Base-by-base conservation (phyloP, 2,888 invertebrate genomes). In the Melipona bicolor region DNA sequence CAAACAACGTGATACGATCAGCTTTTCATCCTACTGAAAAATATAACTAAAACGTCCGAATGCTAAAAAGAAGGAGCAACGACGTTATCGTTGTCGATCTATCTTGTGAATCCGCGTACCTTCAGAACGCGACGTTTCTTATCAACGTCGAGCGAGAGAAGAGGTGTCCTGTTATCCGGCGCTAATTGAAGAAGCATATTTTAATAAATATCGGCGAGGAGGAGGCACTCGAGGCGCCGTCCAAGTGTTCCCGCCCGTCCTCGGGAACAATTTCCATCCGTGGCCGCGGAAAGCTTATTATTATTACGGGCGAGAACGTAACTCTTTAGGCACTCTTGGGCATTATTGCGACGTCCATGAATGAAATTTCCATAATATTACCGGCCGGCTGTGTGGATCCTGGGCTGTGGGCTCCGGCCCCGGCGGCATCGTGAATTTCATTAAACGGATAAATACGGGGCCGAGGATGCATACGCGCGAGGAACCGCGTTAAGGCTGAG, bases 351-450 rank as follows among this genome's bases (percentile, higher is more conserved):
- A 81, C 62, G 70, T 52, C 75, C 77, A 81, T 81, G 83, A 91
- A 89, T 87, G 77, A 85, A 88, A 91, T 91, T 89, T 89, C 86
- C 89, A 91, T 90, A 86, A 85, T 82, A 87, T 85, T 83, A 78
- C 65, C 65, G 43, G 70, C 78, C 68, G 73, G 70, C 43, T 5
- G 36, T 79, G 81, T 86, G 85, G 87, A 90, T 90, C 88, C 74
- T 73, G 59, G 43, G 62, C 36, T 43, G 43, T 9, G 43, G 32
- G 75, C 32, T 43, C 43, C n/a, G 36, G 36, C 61, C 73, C 68
- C 62, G 43, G 9, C 71, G 83, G 78, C 75, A 70, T 77, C 77
- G 81, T 83, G 90, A 90, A 91, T 88, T 88, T 90, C 90, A 91
- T 91, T 91, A 90, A 83, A 78, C 87, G 84, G 84, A 90, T 90